These are phyloP conservation scores for Anoplius nigerrimus DNA, from an alignment of 2,888 invertebrate genomes.

Conservation along the genomic window DNA sequence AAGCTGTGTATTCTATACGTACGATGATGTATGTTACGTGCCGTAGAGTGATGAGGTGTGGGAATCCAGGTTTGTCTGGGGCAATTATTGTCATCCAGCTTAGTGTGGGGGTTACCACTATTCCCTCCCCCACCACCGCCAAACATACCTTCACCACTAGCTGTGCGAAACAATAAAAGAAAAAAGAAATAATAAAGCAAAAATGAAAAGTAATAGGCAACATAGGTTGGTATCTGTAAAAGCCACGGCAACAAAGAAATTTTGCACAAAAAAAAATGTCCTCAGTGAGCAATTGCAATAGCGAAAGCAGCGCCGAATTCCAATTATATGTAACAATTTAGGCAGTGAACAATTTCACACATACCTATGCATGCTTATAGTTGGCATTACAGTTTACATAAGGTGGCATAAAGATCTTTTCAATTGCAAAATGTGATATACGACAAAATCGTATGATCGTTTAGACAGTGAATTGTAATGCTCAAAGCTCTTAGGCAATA, in stretches of 20 bases:
- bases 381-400: too few relatives aligned
- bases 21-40: slow-evolving; percentile 73
- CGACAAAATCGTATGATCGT: too few relatives aligned
- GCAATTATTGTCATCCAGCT: slow-evolving; percentile 72
- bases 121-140: slow-evolving; percentile 69
- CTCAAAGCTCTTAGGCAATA: too few relatives aligned
- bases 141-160: slow-evolving; percentile 72
- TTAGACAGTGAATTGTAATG: too few relatives aligned
- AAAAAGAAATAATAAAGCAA: slow-evolving; percentile 58
- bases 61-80: slow-evolving; percentile 72
- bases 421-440: too few relatives aligned
- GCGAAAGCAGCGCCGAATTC: slow-evolving; percentile 19
- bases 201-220: slow-evolving; percentile 56
- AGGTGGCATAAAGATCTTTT: too few relatives aligned
- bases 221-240: slow-evolving; percentile 40
- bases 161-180: slow-evolving; percentile 68
- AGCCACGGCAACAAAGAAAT: slow-evolving; percentile 40
- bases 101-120: slow-evolving; percentile 69
- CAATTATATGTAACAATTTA: background rate
- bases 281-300: slow-evolving; percentile 20
- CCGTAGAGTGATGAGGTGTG: slow-evolving; percentile 71
- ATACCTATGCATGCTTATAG: too few relatives aligned
- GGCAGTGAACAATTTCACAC: too few relatives aligned
- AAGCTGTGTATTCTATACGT: slow-evolving; percentile 63
- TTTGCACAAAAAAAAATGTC: slow-evolving; percentile 17